A percentile compares a stretch with the other conserved stretches of the same genome.
Evolutionary conservation across 2,888 invertebrate genomes (phyloP).

Genomic region (Hofmannophila pseudospretella): DNA sequence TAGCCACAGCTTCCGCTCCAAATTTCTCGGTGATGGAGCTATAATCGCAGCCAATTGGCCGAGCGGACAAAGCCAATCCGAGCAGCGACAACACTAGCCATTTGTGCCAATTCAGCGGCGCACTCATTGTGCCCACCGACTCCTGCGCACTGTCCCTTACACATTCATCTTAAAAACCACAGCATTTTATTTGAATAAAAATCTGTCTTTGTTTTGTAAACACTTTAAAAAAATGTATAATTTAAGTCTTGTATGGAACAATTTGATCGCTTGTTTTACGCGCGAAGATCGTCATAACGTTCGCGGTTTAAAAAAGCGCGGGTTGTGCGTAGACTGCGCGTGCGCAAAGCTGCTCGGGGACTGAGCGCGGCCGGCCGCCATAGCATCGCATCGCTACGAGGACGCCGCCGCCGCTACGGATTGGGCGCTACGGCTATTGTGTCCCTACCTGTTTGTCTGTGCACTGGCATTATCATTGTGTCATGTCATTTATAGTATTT

Average conservation of each 20-base stretch:
- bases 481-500: constrained; percentile 5
- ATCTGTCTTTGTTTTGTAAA: constrained; percentile 12
- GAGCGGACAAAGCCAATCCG: constrained; percentile 77
- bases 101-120: constrained; percentile 73
- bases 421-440: constrained; percentile 60
- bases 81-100: constrained; percentile 73
- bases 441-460: constrained; percentile 39
- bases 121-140: constrained; percentile 63
- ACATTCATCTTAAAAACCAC: constrained; percentile 18
- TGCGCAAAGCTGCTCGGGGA: constrained; percentile 60
- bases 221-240: background rate
- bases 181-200: constrained; percentile 19
- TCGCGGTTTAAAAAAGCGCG: constrained; percentile 31
- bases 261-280: no score
- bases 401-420: constrained; percentile 57
- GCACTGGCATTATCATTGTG: constrained; percentile 30
- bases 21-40: constrained; percentile 75
- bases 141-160: constrained; percentile 40
- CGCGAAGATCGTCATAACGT: constrained; percentile 41
- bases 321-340: constrained; percentile 38
- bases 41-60: constrained; percentile 75
- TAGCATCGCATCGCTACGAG: constrained; percentile 39
- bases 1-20: constrained; percentile 73
- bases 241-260: constrained; percentile 8
- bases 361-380: constrained; percentile 46